Base-by-base conservation (phyloP, 2,888 invertebrate genomes). In the Lypha dubia region DNA sequence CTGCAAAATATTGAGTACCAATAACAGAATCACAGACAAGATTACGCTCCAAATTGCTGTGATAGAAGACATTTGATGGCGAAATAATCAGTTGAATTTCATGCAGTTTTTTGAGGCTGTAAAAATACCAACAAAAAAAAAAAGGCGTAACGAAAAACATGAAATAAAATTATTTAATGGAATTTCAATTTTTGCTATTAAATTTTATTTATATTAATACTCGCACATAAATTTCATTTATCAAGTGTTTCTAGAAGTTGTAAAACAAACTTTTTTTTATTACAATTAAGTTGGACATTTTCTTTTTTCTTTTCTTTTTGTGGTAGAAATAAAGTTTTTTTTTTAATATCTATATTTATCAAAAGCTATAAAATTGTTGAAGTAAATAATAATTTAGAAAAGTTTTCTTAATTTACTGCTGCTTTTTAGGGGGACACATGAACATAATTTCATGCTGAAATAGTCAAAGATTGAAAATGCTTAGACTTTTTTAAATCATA, bases 11-110 rank as follows among this genome's bases (percentile, higher is more conserved):
- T 81, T 88, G 87, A 80, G 92, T 91, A 87, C 92, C 92, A 88
- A 92, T 92, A 86, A 91, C 88, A 83, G 90, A 91, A 87, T 92
- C 90, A 79, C 53, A 71, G 51, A 86, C 84, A 80, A 90, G 84
- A 68, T 89, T 89, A 22, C 95, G 93, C 87, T 95, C 95, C 80
- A 95, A 91, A 89, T 95, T 95, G 24, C 94, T 92, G 79, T 93
- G 92, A 58, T 94, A 93, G 88, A 95, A 95, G 68, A 95, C 90
- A 86, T 93, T 92, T 87, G 89, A 87, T 17, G 89, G 88, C 41
- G 90, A 90, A 58, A 91, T 89, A 62, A 91, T 87, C 81, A 92
- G 87, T 86, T 92, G 92, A 84, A 92, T 91, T 87, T 92, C 91
- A 83, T 92, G 92, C 60, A 92, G 87, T 88, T 92, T 92, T 88